Conservation (phyloP, 2,888 invertebrate species). For the Lasius platythorax region DNA sequence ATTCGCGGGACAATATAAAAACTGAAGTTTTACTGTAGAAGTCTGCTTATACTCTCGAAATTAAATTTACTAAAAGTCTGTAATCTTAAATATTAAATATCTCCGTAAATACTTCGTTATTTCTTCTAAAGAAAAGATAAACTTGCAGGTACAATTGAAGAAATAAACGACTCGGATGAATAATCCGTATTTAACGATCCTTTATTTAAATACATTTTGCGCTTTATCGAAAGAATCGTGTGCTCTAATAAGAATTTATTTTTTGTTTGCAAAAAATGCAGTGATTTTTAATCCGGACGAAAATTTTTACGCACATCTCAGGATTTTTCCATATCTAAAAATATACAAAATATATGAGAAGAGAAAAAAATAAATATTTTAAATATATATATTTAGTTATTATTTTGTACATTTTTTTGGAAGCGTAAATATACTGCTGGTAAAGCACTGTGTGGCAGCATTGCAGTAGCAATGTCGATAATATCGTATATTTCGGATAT, state of each 20-base stretch:
- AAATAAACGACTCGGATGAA: neutral
- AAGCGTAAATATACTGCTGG: neutral
- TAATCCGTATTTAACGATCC: neutral
- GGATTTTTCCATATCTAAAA: neutral
- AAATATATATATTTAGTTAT: neutral
- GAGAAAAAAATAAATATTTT: neutral
- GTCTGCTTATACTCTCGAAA: neutral
- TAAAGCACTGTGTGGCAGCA: neutral
- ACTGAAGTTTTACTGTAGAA: neutral
- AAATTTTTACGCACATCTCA: neutral
- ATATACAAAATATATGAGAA: neutral
- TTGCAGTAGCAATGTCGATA: conserved; percentile 16
- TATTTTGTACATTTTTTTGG: neutral
- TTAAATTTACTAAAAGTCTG: neutral
- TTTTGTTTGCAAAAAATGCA: neutral
- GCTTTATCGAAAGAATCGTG: neutral
- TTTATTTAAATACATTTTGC: neutral
- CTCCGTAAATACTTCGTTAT: neutral
- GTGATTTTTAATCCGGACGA: neutral
- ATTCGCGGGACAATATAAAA: neutral
- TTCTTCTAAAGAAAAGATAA: neutral
- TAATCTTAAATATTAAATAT: conserved; percentile 12
- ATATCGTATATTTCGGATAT: neutral
- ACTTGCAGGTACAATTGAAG: neutral
- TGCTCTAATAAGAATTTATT: neutral